These are phyloP conservation scores for Megastigmus dorsalis DNA, from an alignment of 2,888 invertebrate species.

Conservation along the genomic window DNA sequence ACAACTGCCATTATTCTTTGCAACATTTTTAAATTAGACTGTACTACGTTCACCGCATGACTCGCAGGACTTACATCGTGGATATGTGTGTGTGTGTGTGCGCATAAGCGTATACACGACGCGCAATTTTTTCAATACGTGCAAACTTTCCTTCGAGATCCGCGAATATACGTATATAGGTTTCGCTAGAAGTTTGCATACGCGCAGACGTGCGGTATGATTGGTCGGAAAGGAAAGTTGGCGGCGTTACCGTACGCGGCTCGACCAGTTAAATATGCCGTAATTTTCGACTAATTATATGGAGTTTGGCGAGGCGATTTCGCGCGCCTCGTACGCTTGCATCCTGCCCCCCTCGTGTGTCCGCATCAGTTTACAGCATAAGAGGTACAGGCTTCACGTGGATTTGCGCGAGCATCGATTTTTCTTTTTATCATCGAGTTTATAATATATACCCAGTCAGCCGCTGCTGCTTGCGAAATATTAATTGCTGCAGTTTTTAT, in stretches of 20 bases:
- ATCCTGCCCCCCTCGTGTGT: no score
- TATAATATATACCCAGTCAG: background rate
- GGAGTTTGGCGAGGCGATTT: background rate
- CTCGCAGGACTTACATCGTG: background rate
- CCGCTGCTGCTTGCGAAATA: background rate
- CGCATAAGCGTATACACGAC: background rate
- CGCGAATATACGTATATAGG: background rate
- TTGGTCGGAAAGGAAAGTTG: slow-evolving; percentile 32
- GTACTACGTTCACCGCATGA: background rate
- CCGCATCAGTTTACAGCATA: no score
- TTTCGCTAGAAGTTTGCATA: background rate
- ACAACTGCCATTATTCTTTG: background rate
- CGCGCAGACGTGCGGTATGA: background rate
- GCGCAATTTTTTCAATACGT: background rate
- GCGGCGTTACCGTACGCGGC: background rate
- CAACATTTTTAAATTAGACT: background rate
- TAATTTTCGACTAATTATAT: slow-evolving; percentile 33
- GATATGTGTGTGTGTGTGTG: no score
- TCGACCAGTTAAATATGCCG: no score
- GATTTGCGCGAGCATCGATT: background rate
- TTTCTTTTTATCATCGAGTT: background rate
- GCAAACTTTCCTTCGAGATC: slow-evolving; percentile 19
- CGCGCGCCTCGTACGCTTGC: background rate
- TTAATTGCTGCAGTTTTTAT: slow-evolving; percentile 9
- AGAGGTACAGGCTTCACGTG: no score